Conservation (phyloP, 2,113 vertebrate genomes). For the Scolopax mira region DNA sequence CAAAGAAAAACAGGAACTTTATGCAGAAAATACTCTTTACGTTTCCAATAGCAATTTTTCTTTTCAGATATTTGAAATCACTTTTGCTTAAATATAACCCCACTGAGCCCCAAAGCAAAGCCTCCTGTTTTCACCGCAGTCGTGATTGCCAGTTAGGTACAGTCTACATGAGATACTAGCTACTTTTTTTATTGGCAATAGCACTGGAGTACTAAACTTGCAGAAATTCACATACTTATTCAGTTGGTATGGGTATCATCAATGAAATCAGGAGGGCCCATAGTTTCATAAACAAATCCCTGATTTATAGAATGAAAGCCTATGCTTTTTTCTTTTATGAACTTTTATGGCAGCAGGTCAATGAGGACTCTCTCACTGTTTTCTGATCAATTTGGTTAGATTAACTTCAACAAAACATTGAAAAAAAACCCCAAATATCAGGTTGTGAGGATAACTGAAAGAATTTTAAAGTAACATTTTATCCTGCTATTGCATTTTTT, state of each 20-base stretch:
- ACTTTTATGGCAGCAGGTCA: not conserved
- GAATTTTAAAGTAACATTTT: not conserved
- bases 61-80: not conserved
- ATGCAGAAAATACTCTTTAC: not conserved
- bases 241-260: not conserved
- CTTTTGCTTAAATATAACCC: not conserved
- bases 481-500: not conserved
- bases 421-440: not conserved
- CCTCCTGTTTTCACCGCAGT: not conserved
- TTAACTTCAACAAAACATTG: not conserved
- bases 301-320: not conserved
- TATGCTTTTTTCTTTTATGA: not conserved
- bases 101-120: not conserved
- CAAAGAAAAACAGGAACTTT: not conserved
- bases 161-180: not conserved
- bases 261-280: not conserved
- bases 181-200: not conserved
- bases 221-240: not conserved
- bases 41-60: not conserved
- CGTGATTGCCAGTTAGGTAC: not conserved
- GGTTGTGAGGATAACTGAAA: not conserved
- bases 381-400: not conserved
- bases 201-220: not conserved
- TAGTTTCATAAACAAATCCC: not conserved
- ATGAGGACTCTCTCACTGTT: not conserved